A percentile compares a stretch with the other conserved stretches of the same genome.
phyloP scores from a whole-genome alignment of 2,888 invertebrate genomes.

The Bimastos eiseni region DNA sequence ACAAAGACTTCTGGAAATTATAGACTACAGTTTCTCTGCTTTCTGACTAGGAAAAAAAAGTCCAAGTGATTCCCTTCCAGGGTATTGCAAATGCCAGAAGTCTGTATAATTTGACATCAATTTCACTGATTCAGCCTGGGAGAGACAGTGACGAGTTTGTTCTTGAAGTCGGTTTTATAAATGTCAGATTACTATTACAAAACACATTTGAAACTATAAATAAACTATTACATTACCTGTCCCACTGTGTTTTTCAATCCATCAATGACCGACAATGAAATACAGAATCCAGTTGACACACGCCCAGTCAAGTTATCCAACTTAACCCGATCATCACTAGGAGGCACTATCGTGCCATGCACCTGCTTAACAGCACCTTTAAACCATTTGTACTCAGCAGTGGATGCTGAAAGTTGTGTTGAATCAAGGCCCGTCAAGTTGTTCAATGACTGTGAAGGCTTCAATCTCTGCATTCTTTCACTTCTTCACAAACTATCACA shows the following conservation, averaged over 20 bases:
- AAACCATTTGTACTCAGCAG: background rate
- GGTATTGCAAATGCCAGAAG: too few relatives aligned
- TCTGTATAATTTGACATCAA: too few relatives aligned
- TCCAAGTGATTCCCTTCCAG: too few relatives aligned
- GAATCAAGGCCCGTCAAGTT: background rate
- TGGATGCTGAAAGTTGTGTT: background rate
- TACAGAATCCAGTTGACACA: background rate
- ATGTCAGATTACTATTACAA: too few relatives aligned
- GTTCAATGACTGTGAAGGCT: background rate
- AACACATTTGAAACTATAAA: background rate
- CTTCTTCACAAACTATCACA: background rate
- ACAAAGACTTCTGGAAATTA: background rate
- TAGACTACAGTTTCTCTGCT: background rate
- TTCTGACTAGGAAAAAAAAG: background rate
- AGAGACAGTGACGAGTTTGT: too few relatives aligned
- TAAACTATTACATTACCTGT: conserved; percentile 16
- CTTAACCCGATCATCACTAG: background rate
- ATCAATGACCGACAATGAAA: background rate
- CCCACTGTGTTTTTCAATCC: background rate
- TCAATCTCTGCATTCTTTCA: background rate
- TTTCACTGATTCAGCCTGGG: too few relatives aligned
- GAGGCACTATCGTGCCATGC: background rate
- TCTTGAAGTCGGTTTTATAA: too few relatives aligned
- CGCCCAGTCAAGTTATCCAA: background rate
- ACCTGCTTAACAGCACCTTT: background rate